Percentiles rank a stretch among this genome's conserved stretches.
Evolutionary conservation across 2,113 vertebrate genomes (phyloP).

Genomic region (Sylvietta virens): DNA sequence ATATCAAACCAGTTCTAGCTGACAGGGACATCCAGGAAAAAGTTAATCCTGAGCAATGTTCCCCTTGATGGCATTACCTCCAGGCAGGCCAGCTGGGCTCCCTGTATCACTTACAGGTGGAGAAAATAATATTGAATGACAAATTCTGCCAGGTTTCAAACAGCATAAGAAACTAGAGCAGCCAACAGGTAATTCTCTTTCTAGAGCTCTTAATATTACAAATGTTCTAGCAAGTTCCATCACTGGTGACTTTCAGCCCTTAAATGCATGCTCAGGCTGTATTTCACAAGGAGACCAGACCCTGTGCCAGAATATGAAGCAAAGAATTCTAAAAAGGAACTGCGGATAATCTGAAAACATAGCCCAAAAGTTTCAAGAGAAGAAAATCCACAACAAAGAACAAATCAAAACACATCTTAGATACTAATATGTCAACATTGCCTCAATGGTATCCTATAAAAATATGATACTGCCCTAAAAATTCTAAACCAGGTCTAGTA

Average conservation of each 20-base stretch:
- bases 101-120: fast-evolving
- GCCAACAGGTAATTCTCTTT: background rate
- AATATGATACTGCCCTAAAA: background rate
- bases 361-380: background rate
- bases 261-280: background rate
- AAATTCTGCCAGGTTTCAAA: background rate
- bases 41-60: background rate
- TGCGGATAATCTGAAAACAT: background rate
- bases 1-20: background rate
- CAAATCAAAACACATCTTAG: background rate
- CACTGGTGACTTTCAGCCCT: background rate
- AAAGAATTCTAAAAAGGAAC: background rate
- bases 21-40: background rate
- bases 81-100: background rate
- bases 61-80: background rate
- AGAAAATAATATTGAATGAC: background rate
- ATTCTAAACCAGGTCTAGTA: background rate
- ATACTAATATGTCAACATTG: background rate
- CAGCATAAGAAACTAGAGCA: background rate
- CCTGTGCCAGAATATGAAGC: background rate
- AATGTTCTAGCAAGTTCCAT: background rate
- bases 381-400: background rate
- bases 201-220: background rate
- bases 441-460: background rate
- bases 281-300: background rate